A percentile compares a stretch with the other conserved stretches of the same genome.
These are phyloP conservation scores for Priocnemis perturbator DNA, from an alignment of 2,888 invertebrate genomes.

Conservation along the genomic window DNA sequence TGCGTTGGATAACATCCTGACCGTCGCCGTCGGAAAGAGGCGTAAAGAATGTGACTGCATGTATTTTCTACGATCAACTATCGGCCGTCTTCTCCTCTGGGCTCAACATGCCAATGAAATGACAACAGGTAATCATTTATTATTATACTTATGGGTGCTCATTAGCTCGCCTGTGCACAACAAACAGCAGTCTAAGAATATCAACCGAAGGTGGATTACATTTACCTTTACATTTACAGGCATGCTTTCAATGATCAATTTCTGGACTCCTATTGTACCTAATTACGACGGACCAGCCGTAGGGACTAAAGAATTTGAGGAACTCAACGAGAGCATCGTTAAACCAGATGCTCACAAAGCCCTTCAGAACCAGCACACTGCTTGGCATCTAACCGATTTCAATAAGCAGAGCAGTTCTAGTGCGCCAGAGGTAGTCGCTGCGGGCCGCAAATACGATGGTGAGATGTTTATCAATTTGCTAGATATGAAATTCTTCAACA, in stretches of 20 bases:
- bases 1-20: slow-evolving; percentile 20
- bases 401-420: slow-evolving; percentile 1
- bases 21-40: slow-evolving; percentile 21
- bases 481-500: no score
- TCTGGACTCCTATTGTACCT: slow-evolving; percentile 43
- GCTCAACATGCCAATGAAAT: slow-evolving; percentile 55
- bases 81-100: slow-evolving; percentile 57
- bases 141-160: background rate
- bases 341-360: slow-evolving; percentile 21
- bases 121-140: slow-evolving; percentile 52
- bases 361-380: slow-evolving; percentile 19
- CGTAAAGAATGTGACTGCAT: slow-evolving; percentile 56
- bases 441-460: no score
- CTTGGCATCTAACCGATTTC: slow-evolving; percentile 33
- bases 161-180: no score
- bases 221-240: slow-evolving; percentile 34
- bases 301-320: slow-evolving; percentile 16
- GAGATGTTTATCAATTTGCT: no score
- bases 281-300: slow-evolving; percentile 17
- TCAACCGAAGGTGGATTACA: no score
- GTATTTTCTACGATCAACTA: slow-evolving; percentile 44
- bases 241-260: slow-evolving; percentile 48
- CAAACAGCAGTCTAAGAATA: no score
- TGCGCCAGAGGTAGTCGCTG: no score
- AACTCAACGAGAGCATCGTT: slow-evolving; percentile 19